These are phyloP conservation scores for Tetheella fluctuosa DNA, from an alignment of 2,888 invertebrate species.

Conservation along the genomic window DNA sequence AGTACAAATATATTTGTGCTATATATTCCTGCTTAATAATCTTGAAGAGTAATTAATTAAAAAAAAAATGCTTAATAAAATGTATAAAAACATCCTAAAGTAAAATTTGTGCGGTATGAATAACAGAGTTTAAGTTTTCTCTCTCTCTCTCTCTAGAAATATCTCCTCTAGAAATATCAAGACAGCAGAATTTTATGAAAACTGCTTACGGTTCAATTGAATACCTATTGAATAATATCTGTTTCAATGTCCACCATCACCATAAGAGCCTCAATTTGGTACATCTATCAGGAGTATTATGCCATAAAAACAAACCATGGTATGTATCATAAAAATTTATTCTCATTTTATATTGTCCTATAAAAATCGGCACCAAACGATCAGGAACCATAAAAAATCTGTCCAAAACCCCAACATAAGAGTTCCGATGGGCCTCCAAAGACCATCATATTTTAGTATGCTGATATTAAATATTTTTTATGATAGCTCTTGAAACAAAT, in stretches of 20 bases:
- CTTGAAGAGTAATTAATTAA: too few species aligned
- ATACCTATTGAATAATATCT: background rate
- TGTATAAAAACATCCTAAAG: too few species aligned
- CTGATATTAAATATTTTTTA: constrained; percentile 14
- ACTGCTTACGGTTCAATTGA: too few species aligned
- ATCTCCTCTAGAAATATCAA: too few species aligned
- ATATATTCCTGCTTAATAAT: too few species aligned
- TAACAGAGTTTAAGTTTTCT: too few species aligned
- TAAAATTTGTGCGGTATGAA: too few species aligned
- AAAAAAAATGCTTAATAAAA: too few species aligned
- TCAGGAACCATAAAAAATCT: constrained; percentile 15
- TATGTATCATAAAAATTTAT: constrained; percentile 8
- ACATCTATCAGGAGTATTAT: background rate
- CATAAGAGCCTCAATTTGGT: constrained; percentile 2
- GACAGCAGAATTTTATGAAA: too few species aligned
- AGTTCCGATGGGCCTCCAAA: constrained; percentile 10
- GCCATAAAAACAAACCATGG: constrained; percentile 10
- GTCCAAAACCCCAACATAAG: constrained; percentile 17
- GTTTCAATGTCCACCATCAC: background rate
- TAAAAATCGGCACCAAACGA: constrained; percentile 17
- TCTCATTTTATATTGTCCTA: constrained; percentile 6
- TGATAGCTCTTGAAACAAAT: background rate
- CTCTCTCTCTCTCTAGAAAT: too few species aligned
- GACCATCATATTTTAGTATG: constrained; percentile 6
- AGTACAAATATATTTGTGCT: too few species aligned